Evolutionary conservation across 2,888 invertebrate species (phyloP).

Genomic region (Gnatocerus cornutus): DNA sequence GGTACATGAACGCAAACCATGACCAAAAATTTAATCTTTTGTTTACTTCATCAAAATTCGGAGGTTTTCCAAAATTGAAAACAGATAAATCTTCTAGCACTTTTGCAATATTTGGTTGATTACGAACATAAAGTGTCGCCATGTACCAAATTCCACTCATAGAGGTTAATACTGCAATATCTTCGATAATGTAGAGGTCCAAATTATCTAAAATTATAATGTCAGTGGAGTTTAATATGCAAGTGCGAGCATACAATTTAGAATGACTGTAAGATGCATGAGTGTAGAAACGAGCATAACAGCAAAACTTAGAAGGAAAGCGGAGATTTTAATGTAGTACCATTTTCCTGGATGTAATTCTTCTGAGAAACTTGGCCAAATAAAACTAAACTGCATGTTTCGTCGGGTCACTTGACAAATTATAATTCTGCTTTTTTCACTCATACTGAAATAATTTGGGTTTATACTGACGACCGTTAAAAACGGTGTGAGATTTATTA

Average conservation of each 20-base stretch:
- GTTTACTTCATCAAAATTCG: slow-evolving; percentile 7
- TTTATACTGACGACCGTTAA: too few relatives aligned
- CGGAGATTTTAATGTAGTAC: slow-evolving; percentile 1
- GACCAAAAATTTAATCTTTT: slow-evolving; percentile 17
- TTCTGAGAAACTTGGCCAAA: slow-evolving; percentile 1
- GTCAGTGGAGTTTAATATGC: background rate
- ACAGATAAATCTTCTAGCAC: slow-evolving; percentile 4
- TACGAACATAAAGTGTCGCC: slow-evolving; percentile 6
- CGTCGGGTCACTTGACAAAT: background rate
- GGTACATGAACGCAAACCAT: slow-evolving; percentile 9
- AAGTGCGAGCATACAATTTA: background rate
- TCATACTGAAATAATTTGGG: background rate
- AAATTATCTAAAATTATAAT: slow-evolving; percentile 3
- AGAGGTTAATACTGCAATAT: slow-evolving; percentile 1
- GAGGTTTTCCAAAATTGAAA: slow-evolving; percentile 15
- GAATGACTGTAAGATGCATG: background rate
- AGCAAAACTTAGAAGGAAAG: background rate
- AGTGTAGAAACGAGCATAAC: background rate
- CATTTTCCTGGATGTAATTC: background rate
- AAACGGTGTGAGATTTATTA: too few relatives aligned
- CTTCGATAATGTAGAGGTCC: slow-evolving; percentile 1
- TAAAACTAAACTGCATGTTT: slow-evolving; percentile 3
- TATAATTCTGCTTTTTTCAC: background rate
- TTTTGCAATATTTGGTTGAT: slow-evolving; percentile 1
- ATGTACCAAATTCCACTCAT: slow-evolving; percentile 9